phyloP scores from a whole-genome alignment of 2,888 invertebrate species.

The Pseudolycoriella hygida region DNA sequence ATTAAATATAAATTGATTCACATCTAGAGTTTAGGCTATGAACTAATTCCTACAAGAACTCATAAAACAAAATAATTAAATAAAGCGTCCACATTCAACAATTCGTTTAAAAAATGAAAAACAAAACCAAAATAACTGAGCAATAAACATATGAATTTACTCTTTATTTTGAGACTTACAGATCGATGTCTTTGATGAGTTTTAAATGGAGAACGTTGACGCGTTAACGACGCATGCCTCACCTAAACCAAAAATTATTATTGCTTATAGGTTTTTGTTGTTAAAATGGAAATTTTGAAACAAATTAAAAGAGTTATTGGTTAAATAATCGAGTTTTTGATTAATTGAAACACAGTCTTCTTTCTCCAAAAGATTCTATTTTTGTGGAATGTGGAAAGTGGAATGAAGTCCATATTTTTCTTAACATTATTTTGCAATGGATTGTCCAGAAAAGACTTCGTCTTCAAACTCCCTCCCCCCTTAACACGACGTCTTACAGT shows the following conservation, averaged over 20 bases:
- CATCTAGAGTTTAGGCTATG: too few relatives aligned
- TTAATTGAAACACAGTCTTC: too few relatives aligned
- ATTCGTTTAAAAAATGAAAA: slow-evolving; percentile 3
- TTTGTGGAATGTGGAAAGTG: too few relatives aligned
- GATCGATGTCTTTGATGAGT: slow-evolving; percentile 51
- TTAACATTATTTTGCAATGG: too few relatives aligned
- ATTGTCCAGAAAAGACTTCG: too few relatives aligned
- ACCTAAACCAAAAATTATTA: slow-evolving; percentile 32
- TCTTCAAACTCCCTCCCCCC: too few relatives aligned
- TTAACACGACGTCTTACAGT: too few relatives aligned
- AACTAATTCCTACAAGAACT: not conserved
- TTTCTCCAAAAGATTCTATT: too few relatives aligned
- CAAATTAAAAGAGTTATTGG: not conserved
- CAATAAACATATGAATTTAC: slow-evolving; percentile 1
- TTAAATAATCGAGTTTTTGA: not conserved
- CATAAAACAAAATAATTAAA: not conserved
- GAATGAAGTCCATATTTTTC: too few relatives aligned
- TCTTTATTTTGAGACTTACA: slow-evolving; percentile 34
- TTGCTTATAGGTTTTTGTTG: slow-evolving; percentile 5
- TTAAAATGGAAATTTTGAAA: not conserved
- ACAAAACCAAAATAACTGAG: slow-evolving; percentile 8
- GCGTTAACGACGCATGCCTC: slow-evolving; percentile 54
- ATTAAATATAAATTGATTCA: too few relatives aligned
- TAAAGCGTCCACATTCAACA: not conserved
- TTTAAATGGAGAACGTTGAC: slow-evolving; percentile 45